Percentiles rank a stretch among this genome's conserved stretches.
These are phyloP conservation scores for Macroramphosus scolopax DNA, from an alignment of 2,797 vertebrate genomes.

Conservation along the genomic window DNA sequence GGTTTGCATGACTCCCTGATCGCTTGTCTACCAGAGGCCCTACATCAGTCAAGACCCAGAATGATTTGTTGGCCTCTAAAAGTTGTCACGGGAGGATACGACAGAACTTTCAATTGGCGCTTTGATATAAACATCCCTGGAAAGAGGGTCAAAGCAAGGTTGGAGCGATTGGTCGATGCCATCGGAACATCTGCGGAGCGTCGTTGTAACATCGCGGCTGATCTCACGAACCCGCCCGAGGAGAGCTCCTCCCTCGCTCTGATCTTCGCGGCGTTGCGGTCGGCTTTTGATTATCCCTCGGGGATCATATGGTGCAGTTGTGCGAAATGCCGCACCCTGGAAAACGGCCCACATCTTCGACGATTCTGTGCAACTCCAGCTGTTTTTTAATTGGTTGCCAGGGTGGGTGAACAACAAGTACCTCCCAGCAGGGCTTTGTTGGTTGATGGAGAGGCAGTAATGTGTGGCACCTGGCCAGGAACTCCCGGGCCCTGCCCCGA, in stretches of 20 bases:
- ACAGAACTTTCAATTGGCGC: too few relatives aligned
- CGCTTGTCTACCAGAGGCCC: slow-evolving; percentile 44
- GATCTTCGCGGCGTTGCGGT: slow-evolving; percentile 48
- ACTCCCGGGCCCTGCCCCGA: slow-evolving; percentile 46
- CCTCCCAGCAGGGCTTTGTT: slow-evolving; percentile 60
- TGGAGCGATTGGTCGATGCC: background rate
- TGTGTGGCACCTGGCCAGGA: slow-evolving; percentile 62
- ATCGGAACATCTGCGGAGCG: too few relatives aligned
- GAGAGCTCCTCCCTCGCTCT: slow-evolving; percentile 37
- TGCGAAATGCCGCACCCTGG: slow-evolving; percentile 58
- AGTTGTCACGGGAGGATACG: too few relatives aligned
- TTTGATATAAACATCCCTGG: slow-evolving; percentile 1
- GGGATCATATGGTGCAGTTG: slow-evolving; percentile 63
- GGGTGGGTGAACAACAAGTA: slow-evolving; percentile 71
- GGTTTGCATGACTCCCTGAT: slow-evolving; percentile 40
- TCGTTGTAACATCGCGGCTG: too few relatives aligned
- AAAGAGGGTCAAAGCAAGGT: slow-evolving; percentile 2
- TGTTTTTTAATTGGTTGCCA: slow-evolving; percentile 74
- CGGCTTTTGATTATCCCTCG: slow-evolving; percentile 62
- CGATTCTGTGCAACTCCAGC: slow-evolving; percentile 72
- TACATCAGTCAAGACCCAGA: slow-evolving; percentile 47
- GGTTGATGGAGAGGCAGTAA: slow-evolving; percentile 61
- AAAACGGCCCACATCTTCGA: slow-evolving; percentile 72
- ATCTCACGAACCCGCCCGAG: background rate
- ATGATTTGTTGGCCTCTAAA: slow-evolving; percentile 25